Base-by-base conservation (phyloP, 2,888 invertebrate genomes). In the Biston betularia region DNA sequence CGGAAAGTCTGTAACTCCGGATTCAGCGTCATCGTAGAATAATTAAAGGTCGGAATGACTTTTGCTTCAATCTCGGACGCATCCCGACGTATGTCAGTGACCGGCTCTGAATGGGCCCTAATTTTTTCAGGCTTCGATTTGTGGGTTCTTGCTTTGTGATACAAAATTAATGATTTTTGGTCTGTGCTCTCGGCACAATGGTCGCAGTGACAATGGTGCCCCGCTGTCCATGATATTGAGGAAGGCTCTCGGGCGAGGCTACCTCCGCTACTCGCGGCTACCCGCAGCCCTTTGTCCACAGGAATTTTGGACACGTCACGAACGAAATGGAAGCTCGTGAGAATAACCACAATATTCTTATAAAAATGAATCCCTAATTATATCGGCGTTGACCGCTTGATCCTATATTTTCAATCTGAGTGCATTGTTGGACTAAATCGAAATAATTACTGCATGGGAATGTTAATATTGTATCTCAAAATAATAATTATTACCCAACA, bases 151-250 rank as follows among this genome's bases (percentile, higher is more conserved):
- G 90, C 92, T 92, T 93, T 93, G 93, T 92, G 92, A 86, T 92
- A 88, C 84, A 89, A 90, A 93, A 93, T 93, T 93, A 93, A 93
- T 93, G 93, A 93, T 92, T 93, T 92, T 90, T 89, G 89, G 92
- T 89, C 92, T 90, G 90, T 86, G 88, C 89, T 87, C 82, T 83
- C 83, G 77, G 83, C 74, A 93, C 92, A 92, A 93, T 88, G 82
- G 88, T 56, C 56, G 63, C 80, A 88, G 86, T 89, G 90, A 93
- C 93, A 93, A 93, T 88, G 89, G 92, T 88, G 89, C 81, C 93
- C 93, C 92, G 93, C 93, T 92, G 93, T 89, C 93, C 87, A 79
- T 84, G 83, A 89, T 92, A 93, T 92, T 89, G 90, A 92, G 89
- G 90, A 87, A 88, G 89, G 85, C 84, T 73, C 72, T 78, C 79